Evolutionary conservation across 2,888 invertebrate species (phyloP), one percentile per base, ranked within the genome.

Genomic region (Tigriopus californicus): DNA sequence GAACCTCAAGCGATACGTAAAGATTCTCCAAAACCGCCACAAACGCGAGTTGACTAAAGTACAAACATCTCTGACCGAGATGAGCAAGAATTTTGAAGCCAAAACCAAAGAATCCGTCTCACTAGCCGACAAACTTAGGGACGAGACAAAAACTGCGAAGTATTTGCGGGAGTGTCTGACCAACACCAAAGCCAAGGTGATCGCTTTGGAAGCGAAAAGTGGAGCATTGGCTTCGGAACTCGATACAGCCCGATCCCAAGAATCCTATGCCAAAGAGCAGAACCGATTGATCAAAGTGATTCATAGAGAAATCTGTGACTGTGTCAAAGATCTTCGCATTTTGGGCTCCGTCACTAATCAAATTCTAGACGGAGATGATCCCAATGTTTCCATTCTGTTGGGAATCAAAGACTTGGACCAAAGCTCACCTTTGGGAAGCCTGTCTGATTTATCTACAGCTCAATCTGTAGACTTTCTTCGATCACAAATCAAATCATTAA

Each of bases 331-430:
- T 10, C 22, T 52, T 10, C 15, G 33, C 52, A 15, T 15, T 15
- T 25, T 52, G 24, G 33, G 52, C 33, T 15, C 15, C 11, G 25
- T 52, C 1, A 33, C 52, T 12, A 20, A 25, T 25, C 20, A 24
- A 25, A 40, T 52, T 10, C 10, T 52, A 2, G 24, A 24, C 52
- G 52, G 52, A 52, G 52, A 52, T 25, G 52, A 52, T 52, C 52
- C 52, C 6, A 25, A 52, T 52, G 15, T 52, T 11, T 24, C 52
- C 25, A 15, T 52, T 22, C 22, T 52, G 13, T 33, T 52, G 18
- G 52, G 52, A 1, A 15, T 20, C 11, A 40, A 52, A 20, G 25
- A 40, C 11, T 5, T 33, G 8, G 33, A 33, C 8, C 33, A 8
- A 33, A 33, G 33, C 8, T 33, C 33, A 8, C 3, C 33, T 33